A percentile compares a stretch with the other conserved stretches of the same genome.
Conservation (phyloP, 2,888 invertebrate genomes). For the Drosophila conformis region DNA sequence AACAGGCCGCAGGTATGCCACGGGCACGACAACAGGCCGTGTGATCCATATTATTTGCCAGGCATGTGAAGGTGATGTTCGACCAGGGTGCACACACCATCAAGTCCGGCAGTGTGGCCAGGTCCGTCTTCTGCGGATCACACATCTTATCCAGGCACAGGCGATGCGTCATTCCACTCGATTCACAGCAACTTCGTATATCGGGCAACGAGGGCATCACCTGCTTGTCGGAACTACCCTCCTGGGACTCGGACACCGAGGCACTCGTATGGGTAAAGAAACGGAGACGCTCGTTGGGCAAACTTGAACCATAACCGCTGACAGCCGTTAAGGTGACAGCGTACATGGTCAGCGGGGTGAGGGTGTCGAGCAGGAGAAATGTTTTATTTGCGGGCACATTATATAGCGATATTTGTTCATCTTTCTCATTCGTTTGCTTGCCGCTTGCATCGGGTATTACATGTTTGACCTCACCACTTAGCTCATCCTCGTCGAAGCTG, state of each 20-base stretch:
- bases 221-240: constrained; percentile 87
- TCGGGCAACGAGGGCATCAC: constrained; percentile 90
- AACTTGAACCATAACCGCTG: constrained; percentile 91
- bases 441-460: constrained; percentile 32
- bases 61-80: constrained; percentile 91
- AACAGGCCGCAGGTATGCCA: constrained; percentile 91
- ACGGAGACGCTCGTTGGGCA: constrained; percentile 90
- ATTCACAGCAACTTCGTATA: constrained; percentile 89
- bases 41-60: constrained; percentile 93
- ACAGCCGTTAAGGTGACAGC: constrained; percentile 90
- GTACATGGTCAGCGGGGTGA: constrained; percentile 93
- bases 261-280: constrained; percentile 87
- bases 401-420: constrained; percentile 45
- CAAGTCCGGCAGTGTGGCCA: constrained; percentile 88
- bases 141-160: constrained; percentile 92
- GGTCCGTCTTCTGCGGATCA: constrained; percentile 88
- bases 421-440: constrained; percentile 81
- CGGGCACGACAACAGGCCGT: constrained; percentile 91
- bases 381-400: constrained; percentile 87
- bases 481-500: constrained; percentile 87
- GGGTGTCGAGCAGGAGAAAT: constrained; percentile 87
- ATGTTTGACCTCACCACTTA: constrained; percentile 62
- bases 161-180: constrained; percentile 90
- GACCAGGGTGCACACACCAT: constrained; percentile 97
- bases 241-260: constrained; percentile 85